Percentiles rank a stretch among this genome's conserved stretches.
phyloP scores from a whole-genome alignment of 1,140 invertebrate genomes.

The Scaptomyza hsui region DNA sequence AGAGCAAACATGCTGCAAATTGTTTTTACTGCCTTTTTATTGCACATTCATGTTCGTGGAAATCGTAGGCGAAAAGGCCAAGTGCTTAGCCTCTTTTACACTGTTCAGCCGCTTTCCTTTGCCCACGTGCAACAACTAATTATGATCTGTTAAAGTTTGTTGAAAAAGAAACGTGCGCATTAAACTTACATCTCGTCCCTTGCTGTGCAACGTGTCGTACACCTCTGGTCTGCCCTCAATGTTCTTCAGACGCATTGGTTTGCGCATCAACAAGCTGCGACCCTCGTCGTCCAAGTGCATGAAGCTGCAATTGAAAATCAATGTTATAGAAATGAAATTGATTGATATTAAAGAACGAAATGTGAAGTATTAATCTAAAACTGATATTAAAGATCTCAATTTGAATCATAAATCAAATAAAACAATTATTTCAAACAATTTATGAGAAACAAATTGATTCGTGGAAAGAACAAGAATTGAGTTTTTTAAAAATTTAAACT shows the following conservation, averaged over 20 bases:
- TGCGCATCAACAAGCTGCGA: conserved; percentile 84
- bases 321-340: neutral
- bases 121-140: conserved; percentile 61
- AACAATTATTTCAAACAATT: too few relatives aligned
- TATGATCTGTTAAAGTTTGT: conserved; percentile 36
- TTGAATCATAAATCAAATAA: too few relatives aligned
- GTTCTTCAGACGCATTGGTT: conserved; percentile 87
- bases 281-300: conserved; percentile 81
- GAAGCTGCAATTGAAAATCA: conserved; percentile 58
- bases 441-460: too few relatives aligned
- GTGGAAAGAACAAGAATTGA: too few relatives aligned
- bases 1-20: conserved; percentile 50
- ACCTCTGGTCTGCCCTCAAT: conserved; percentile 86
- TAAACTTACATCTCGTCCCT: conserved; percentile 85
- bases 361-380: neutral
- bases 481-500: too few relatives aligned
- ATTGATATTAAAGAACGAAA: neutral
- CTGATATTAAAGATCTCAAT: too few relatives aligned
- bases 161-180: conserved; percentile 45
- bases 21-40: conserved; percentile 76
- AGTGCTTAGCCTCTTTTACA: neutral
- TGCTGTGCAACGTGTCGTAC: conserved; percentile 87
- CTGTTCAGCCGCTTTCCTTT: neutral
- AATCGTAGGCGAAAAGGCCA: neutral
- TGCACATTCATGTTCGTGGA: conserved; percentile 49